Evolutionary conservation across 2,797 vertebrate species (phyloP).

Genomic region (Antrozous pallidus): DNA sequence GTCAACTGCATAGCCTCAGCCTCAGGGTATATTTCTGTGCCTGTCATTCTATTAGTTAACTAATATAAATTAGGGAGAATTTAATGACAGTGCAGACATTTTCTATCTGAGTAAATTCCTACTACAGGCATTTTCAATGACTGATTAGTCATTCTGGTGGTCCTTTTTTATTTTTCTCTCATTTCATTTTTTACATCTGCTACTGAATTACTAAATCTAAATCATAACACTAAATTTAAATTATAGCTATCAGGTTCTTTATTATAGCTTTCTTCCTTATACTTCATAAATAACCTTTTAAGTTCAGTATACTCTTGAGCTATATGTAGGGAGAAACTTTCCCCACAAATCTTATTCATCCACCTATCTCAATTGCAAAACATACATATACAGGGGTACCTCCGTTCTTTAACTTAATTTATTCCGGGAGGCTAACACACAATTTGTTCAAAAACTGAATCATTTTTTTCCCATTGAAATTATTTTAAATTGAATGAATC

Average conservation of each 20-base stretch:
- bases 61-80: conserved; percentile 45
- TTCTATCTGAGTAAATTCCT: conserved; percentile 56
- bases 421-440: not conserved
- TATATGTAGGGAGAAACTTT: conserved; percentile 56
- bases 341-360: conserved; percentile 33
- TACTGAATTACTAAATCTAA: conserved; percentile 56
- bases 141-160: conserved; percentile 51
- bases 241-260: conserved; percentile 56
- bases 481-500: not conserved
- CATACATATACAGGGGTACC: not conserved
- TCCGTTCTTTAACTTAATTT: not conserved
- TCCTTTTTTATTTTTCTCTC: conserved; percentile 58
- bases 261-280: conserved; percentile 51
- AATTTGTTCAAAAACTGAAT: not conserved
- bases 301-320: conserved; percentile 49
- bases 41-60: conserved; percentile 36
- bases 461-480: not conserved
- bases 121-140: conserved; percentile 61
- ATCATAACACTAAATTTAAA: conserved; percentile 60
- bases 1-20: not conserved
- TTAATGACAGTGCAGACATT: conserved; percentile 55
- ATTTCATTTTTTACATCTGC: conserved; percentile 65
- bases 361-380: conserved; percentile 36
- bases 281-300: conserved; percentile 65
- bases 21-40: not conserved